phyloP scores from a whole-genome alignment of 2,888 invertebrate genomes.

The Schizotus pectinicornis region DNA sequence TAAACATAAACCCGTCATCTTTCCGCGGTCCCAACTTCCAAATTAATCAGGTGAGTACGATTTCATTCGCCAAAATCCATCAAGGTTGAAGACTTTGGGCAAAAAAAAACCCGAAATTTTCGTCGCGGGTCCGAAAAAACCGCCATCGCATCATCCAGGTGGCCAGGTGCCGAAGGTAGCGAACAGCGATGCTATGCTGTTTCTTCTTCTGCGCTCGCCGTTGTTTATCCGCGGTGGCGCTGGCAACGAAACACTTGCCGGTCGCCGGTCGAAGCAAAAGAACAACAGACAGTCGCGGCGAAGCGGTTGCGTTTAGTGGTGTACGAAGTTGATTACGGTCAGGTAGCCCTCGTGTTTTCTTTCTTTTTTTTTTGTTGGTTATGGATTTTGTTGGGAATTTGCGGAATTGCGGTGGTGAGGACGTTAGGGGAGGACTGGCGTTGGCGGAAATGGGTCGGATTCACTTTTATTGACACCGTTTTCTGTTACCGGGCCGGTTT shows the following conservation, averaged over 20 bases:
- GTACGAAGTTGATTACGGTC: constrained; percentile 30
- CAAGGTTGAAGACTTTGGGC: too few species aligned
- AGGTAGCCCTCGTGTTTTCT: background rate
- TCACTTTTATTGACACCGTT: constrained; percentile 44
- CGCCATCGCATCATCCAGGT: too few species aligned
- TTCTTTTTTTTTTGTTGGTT: too few species aligned
- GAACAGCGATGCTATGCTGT: constrained; percentile 1
- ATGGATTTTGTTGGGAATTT: background rate
- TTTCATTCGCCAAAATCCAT: too few species aligned
- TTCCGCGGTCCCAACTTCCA: too few species aligned
- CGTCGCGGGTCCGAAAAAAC: too few species aligned
- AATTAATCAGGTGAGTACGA: too few species aligned
- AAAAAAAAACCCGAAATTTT: too few species aligned
- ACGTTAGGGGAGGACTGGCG: background rate
- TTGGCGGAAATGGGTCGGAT: constrained; percentile 30
- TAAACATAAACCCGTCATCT: too few species aligned
- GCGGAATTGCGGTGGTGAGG: background rate
- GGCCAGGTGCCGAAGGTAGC: too few species aligned
- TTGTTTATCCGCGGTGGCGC: constrained; percentile 48
- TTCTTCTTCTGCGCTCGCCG: constrained; percentile 28
- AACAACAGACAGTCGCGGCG: background rate
- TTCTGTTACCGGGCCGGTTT: constrained; percentile 46
- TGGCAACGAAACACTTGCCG: constrained; percentile 47
- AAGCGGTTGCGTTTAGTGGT: background rate
- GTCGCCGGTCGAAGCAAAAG: constrained; percentile 21